Conservation (phyloP, 2,888 invertebrate genomes). For the Acleris holmiana region DNA sequence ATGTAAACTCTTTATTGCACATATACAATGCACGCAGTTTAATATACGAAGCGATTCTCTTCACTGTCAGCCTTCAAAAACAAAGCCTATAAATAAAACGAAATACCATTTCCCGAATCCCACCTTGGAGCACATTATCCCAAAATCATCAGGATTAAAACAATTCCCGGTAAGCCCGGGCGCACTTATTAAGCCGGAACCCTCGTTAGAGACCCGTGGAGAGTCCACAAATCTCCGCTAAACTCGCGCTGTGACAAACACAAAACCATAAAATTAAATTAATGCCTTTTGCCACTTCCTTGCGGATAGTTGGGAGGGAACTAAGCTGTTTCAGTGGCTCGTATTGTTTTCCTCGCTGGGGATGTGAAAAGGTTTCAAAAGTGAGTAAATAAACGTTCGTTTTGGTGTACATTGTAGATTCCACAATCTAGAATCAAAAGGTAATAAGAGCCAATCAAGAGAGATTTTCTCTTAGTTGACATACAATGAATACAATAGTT, state of each 20-base stretch:
- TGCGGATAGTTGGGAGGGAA: conserved; percentile 63
- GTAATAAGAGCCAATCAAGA: too few species aligned
- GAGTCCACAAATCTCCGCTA: conserved; percentile 73
- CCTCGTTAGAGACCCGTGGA: conserved; percentile 64
- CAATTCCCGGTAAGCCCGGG: conserved; percentile 38
- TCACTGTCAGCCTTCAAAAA: not conserved
- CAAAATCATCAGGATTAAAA: conserved; percentile 41
- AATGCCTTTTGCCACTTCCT: conserved; percentile 73
- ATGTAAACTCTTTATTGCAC: too few species aligned
- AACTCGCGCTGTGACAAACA: conserved; percentile 80
- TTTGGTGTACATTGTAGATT: too few species aligned
- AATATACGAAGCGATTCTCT: too few species aligned
- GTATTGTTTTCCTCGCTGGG: conserved; percentile 19
- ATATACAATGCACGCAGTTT: too few species aligned
- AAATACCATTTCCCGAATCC: conserved; percentile 17
- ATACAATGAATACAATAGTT: too few species aligned
- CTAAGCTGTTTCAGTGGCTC: conserved; percentile 51
- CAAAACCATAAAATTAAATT: conserved; percentile 85
- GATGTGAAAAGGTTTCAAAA: not conserved
- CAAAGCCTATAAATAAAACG: conserved; percentile 1
- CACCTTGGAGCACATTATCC: conserved; percentile 22
- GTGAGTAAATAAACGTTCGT: too few species aligned
- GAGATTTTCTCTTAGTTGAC: too few species aligned
- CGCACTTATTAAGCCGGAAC: conserved; percentile 63
- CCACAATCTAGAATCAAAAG: too few species aligned